Evolutionary conservation across 1,140 invertebrate genomes (phyloP).

Genomic region (Orius insidiosus): DNA sequence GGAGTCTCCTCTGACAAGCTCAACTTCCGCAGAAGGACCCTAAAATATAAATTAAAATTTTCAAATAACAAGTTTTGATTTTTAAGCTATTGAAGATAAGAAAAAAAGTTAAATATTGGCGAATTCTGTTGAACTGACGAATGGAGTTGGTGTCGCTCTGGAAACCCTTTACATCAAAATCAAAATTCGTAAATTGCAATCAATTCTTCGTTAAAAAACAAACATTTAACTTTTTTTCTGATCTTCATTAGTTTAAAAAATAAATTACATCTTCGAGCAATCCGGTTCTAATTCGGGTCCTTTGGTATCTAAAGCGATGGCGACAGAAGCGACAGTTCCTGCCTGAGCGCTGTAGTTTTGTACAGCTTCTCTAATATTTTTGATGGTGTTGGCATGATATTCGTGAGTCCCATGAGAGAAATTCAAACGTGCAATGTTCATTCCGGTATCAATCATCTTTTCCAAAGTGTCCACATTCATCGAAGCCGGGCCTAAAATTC

Average conservation of each 20-base stretch:
- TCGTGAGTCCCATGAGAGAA: conserved; percentile 96
- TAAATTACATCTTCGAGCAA: conserved; percentile 71
- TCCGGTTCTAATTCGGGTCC: conserved; percentile 95
- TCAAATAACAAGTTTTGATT: background rate
- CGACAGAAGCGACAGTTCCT: conserved; percentile 66
- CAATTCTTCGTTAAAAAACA: too few relatives aligned
- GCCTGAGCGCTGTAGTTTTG: conserved; percentile 57
- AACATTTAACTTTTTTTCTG: too few relatives aligned
- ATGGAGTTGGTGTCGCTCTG: too few relatives aligned
- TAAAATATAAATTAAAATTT: conserved; percentile 23
- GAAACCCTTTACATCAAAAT: too few relatives aligned
- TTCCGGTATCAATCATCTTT: conserved; percentile 94
- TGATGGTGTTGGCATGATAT: conserved; percentile 82
- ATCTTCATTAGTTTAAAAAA: too few relatives aligned
- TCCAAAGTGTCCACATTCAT: conserved; percentile 65
- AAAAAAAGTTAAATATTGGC: background rate
- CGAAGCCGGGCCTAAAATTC: conserved; percentile 63
- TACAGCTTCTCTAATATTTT: conserved; percentile 70
- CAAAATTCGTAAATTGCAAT: too few relatives aligned
- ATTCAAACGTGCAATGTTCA: conserved; percentile 95
- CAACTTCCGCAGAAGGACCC: conserved; percentile 81
- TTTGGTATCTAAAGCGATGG: conserved; percentile 92
- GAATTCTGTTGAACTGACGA: too few relatives aligned
- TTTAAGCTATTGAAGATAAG: background rate
- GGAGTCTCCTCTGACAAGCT: conserved; percentile 66